Conservation (phyloP, 2,888 invertebrate genomes). For the Eupithecia insigniata region DNA sequence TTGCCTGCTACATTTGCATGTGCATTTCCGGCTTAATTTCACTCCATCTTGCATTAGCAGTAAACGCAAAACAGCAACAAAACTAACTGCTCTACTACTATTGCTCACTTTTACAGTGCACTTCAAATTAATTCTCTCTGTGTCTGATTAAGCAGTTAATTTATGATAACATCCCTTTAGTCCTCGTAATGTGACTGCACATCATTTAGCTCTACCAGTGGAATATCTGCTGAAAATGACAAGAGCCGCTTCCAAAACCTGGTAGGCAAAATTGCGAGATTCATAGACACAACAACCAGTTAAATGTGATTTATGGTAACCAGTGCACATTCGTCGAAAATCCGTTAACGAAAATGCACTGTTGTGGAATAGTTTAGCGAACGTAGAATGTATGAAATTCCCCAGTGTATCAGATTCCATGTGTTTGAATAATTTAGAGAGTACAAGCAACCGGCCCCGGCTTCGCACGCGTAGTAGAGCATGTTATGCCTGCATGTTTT, state of each 20-base stretch:
- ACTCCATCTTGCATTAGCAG: not conserved
- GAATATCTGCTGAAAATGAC: constrained; percentile 21
- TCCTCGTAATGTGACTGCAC: constrained; percentile 10
- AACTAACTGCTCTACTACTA: too few relatives aligned
- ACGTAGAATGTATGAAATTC: not conserved
- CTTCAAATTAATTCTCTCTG: constrained; percentile 40
- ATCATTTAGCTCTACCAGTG: constrained; percentile 14
- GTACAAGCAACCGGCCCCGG: too few relatives aligned
- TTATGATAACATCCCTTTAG: constrained; percentile 18
- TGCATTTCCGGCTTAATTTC: too few relatives aligned
- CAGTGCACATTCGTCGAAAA: not conserved
- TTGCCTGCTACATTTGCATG: too few relatives aligned
- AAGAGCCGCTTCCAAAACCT: not conserved
- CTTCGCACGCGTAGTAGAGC: too few relatives aligned
- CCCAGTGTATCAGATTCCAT: too few relatives aligned
- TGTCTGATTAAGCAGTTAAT: constrained; percentile 30
- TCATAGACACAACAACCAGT: not conserved
- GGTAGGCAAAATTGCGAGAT: not conserved
- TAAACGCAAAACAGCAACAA: not conserved
- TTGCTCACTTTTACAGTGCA: constrained; percentile 2
- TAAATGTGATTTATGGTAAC: not conserved
- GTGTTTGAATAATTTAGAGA: too few relatives aligned
- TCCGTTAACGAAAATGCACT: not conserved
- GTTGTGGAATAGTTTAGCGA: not conserved
- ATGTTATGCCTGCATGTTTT: too few relatives aligned